Conservation (phyloP, 2,888 invertebrate genomes). For the Eumacrocentrus americanus region DNA sequence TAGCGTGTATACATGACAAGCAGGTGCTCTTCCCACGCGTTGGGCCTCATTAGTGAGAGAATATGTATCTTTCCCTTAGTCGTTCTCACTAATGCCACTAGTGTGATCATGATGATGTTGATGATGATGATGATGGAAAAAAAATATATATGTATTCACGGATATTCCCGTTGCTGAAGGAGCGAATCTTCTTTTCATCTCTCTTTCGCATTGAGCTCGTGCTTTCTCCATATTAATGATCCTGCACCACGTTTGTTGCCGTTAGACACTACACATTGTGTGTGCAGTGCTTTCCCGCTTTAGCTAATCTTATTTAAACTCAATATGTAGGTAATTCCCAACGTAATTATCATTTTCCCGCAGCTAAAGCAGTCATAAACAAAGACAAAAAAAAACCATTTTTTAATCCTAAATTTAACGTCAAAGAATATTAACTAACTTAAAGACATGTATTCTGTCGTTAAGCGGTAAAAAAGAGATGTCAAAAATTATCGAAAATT, state of each 20-base stretch:
- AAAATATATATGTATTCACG: background rate
- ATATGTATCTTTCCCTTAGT: background rate
- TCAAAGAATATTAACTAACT: background rate
- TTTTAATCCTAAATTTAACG: background rate
- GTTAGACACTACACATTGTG: background rate
- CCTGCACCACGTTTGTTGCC: constrained; percentile 17
- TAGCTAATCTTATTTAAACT: background rate
- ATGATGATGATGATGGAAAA: constrained; percentile 1
- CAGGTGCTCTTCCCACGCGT: constrained; percentile 22
- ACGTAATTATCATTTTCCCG: background rate
- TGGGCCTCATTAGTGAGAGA: background rate
- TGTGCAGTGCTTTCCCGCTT: constrained; percentile 9
- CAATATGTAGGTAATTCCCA: background rate
- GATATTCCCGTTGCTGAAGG: constrained; percentile 1
- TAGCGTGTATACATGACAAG: constrained; percentile 2
- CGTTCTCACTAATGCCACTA: background rate
- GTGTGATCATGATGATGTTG: too few relatives aligned
- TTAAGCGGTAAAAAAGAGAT: too few relatives aligned
- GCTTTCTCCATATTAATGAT: constrained; percentile 20
- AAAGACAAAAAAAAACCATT: background rate
- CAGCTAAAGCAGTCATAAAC: background rate
- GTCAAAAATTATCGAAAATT: too few relatives aligned
- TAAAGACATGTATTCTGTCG: background rate
- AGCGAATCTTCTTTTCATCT: constrained; percentile 7
- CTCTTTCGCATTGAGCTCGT: constrained; percentile 6